phyloP scores from a whole-genome alignment of 1,140 invertebrate species.

The Reticulitermes speratus region DNA sequence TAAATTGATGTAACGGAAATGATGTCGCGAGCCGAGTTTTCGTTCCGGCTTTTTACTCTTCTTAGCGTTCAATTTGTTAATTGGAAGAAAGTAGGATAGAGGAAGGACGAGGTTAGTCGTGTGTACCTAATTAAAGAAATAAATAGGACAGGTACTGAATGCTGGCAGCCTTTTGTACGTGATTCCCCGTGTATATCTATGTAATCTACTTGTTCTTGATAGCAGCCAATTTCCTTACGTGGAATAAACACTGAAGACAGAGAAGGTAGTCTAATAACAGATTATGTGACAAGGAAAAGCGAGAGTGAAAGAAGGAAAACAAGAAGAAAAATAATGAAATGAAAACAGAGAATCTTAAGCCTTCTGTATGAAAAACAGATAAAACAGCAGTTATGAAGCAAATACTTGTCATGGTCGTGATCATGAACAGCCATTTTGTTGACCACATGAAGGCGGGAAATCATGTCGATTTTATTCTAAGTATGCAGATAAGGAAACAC shows the following conservation, averaged over 20 bases:
- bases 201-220: not conserved
- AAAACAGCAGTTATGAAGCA: too few species aligned
- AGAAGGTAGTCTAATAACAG: too few species aligned
- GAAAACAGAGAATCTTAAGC: too few species aligned
- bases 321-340: too few species aligned
- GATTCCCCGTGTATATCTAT: not conserved
- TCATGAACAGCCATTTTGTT: too few species aligned
- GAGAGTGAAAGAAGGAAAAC: too few species aligned
- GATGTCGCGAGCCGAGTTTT: constrained; percentile 21
- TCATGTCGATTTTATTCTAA: too few species aligned
- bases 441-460: too few species aligned
- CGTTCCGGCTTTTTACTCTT: not conserved
- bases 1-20: constrained; percentile 26
- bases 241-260: not conserved
- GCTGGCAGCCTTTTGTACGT: not conserved
- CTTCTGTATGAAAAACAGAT: too few species aligned
- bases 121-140: constrained; percentile 14
- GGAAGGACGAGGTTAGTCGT: not conserved
- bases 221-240: not conserved
- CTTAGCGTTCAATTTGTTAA: constrained; percentile 25
- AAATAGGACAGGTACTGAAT: not conserved
- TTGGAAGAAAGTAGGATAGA: not conserved
- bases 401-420: too few species aligned
- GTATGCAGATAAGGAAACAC: too few species aligned
- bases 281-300: too few species aligned